phyloP scores from a whole-genome alignment of 2,113 vertebrate genomes.

The Dryoscopus gambensis region DNA sequence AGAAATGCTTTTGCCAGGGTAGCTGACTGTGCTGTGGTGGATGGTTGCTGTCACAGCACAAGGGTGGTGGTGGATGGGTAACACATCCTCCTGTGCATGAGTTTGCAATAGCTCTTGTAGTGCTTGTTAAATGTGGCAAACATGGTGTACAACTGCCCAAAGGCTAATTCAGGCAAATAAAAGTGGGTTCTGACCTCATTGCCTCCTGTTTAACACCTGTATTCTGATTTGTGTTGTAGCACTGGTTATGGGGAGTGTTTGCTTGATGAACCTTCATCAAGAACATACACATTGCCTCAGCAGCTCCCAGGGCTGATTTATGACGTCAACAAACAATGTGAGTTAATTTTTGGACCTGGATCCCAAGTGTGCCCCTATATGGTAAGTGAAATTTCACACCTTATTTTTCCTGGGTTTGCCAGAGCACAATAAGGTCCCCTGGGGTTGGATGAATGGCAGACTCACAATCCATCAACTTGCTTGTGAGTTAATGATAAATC shows the following conservation, averaged over 20 bases:
- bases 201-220: neutral
- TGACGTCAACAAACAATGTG: conserved; percentile 97
- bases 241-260: conserved; percentile 97
- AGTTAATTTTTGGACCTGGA: conserved; percentile 97
- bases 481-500: neutral
- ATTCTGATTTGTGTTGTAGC: conserved; percentile 82
- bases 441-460: neutral
- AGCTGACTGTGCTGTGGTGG: neutral
- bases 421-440: neutral
- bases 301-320: conserved; percentile 92
- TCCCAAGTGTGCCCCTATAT: conserved; percentile 98
- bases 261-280: conserved; percentile 91
- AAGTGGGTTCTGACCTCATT: neutral
- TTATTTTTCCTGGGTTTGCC: conserved; percentile 1
- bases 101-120: neutral
- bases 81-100: neutral
- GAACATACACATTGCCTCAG: conserved; percentile 85
- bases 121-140: neutral
- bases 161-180: neutral
- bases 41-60: neutral
- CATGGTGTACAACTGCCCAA: neutral
- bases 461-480: neutral
- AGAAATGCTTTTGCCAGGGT: neutral
- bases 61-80: neutral
- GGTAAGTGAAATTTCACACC: conserved; percentile 79